Evolutionary conservation across 1,140 invertebrate species (phyloP).

Genomic region (Drosophila teissieri): DNA sequence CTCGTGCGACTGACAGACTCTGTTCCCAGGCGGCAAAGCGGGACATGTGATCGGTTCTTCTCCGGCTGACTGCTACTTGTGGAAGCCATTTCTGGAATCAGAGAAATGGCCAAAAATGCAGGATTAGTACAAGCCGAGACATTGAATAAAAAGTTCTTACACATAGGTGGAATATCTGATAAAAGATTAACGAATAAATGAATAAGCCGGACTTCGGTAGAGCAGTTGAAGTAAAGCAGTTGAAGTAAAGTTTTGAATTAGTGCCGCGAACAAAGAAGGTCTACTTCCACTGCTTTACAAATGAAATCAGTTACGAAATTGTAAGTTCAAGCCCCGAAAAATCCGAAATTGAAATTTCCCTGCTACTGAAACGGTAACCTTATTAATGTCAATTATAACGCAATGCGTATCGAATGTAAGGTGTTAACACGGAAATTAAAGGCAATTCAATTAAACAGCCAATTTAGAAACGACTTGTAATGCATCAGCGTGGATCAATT

Average conservation of each 20-base stretch:
- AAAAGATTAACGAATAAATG: no score
- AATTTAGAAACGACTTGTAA: conserved; percentile 29
- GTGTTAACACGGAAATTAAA: conserved; percentile 27
- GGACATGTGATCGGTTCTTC: conserved; percentile 56
- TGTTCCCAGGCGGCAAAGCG: conserved; percentile 66
- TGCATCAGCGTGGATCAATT: conserved; percentile 41
- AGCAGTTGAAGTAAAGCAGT: no score
- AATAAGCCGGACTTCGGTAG: no score
- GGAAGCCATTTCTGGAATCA: conserved; percentile 79
- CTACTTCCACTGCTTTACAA: not conserved
- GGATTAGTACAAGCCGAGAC: not conserved
- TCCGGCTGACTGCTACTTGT: conserved; percentile 68
- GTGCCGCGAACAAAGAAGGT: no score
- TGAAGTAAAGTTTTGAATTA: no score
- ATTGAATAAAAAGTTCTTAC: no score
- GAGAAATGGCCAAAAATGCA: conserved; percentile 5
- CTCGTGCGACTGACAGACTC: conserved; percentile 30
- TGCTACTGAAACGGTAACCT: not conserved
- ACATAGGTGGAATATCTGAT: no score
- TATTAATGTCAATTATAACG: conserved; percentile 24
- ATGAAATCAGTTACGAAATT: not conserved
- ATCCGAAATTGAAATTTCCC: conserved; percentile 17
- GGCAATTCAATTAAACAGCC: conserved; percentile 30
- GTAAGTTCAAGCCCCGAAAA: not conserved
- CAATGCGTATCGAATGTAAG: conserved; percentile 33